These are phyloP conservation scores for Linyphia triangularis DNA, from an alignment of 2,888 invertebrate species.

Conservation along the genomic window DNA sequence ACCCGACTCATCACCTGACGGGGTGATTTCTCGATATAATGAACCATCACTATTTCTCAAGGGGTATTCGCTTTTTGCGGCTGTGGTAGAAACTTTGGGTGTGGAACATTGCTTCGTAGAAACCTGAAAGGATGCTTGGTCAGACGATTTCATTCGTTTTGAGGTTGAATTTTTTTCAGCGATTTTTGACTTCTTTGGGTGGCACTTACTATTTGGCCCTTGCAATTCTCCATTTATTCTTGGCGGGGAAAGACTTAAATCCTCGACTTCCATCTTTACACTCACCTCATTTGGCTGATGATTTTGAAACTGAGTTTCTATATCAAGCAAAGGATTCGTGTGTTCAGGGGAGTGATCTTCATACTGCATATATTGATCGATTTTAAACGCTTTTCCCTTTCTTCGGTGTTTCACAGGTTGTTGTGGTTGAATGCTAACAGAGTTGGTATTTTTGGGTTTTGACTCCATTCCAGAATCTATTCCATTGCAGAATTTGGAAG, in stretches of 20 bases:
- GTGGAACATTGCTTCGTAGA: background rate
- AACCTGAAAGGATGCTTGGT: background rate
- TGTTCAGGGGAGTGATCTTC: conserved; percentile 7
- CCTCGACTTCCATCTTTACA: background rate
- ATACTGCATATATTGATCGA: conserved; percentile 82
- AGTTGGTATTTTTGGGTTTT: background rate
- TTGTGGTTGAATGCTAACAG: background rate
- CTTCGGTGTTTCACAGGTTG: conserved; percentile 81
- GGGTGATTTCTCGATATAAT: background rate
- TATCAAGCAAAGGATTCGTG: background rate
- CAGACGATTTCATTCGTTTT: background rate
- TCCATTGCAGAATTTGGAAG: background rate
- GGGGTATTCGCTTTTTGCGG: background rate
- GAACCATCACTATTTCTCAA: background rate
- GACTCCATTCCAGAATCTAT: background rate
- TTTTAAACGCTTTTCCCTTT: conserved; percentile 91
- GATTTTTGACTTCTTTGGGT: background rate
- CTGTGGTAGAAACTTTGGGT: background rate
- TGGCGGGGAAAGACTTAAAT: background rate
- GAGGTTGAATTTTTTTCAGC: background rate
- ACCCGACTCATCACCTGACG: background rate
- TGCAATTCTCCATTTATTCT: background rate
- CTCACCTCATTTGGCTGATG: background rate
- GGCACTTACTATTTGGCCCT: background rate
- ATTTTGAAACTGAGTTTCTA: no score